phyloP scores from a whole-genome alignment of 2,888 invertebrate genomes.

The Ypsolopha scabrella region DNA sequence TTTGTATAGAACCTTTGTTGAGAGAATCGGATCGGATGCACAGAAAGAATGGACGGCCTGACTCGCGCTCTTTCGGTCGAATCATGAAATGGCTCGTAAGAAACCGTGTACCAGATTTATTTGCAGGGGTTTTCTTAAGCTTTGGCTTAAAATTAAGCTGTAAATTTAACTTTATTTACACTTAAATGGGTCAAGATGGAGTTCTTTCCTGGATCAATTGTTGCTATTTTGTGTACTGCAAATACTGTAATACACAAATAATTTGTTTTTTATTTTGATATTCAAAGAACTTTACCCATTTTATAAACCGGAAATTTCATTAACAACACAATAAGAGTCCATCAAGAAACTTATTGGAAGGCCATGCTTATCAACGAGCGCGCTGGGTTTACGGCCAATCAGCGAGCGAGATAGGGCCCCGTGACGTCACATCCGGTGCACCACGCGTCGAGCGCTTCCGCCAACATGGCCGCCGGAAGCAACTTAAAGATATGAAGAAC shows the following conservation, averaged over 20 bases:
- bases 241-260: too few relatives aligned
- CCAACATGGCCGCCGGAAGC: not conserved
- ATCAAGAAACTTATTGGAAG: conserved; percentile 10
- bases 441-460: conserved; percentile 22
- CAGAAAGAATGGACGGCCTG: not conserved
- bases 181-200: not conserved
- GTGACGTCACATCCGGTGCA: conserved; percentile 37
- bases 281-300: too few relatives aligned
- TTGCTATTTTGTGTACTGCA: too few relatives aligned
- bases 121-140: not conserved
- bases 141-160: not conserved
- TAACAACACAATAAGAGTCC: not conserved
- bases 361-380: conserved; percentile 22
- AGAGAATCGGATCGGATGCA: conserved; percentile 1
- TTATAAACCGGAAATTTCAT: too few relatives aligned
- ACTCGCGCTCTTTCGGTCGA: not conserved
- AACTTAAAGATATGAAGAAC: conserved; percentile 4
- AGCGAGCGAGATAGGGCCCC: conserved; percentile 26
- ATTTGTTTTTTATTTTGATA: too few relatives aligned
- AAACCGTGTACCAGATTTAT: conserved; percentile 1
- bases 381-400: conserved; percentile 44
- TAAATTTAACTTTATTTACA: not conserved
- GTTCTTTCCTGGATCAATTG: not conserved
- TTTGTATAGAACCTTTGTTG: not conserved
- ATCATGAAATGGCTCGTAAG: conserved; percentile 1